Percentiles rank a stretch among this genome's conserved stretches.
phyloP scores from a whole-genome alignment of 2,888 invertebrate species.

The Idaea straminata region DNA sequence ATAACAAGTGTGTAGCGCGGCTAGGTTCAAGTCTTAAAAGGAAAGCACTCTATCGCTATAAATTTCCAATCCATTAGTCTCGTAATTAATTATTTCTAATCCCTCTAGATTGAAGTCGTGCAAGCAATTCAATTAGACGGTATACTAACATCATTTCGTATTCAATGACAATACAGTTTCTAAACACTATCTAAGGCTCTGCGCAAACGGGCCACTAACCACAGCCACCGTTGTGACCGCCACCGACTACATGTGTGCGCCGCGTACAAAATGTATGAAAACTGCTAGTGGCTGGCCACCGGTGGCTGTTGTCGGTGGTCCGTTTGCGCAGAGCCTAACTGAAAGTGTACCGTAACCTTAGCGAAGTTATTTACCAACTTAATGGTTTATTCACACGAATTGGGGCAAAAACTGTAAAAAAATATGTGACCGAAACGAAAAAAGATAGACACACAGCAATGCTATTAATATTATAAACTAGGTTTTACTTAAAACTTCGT shows the following conservation, averaged over 20 bases:
- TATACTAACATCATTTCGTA: background rate
- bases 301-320: too few species aligned
- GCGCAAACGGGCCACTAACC: too few species aligned
- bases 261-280: background rate
- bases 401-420: slow-evolving; percentile 13
- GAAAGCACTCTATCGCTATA: background rate
- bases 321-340: slow-evolving; percentile 7
- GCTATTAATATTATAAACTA: too few species aligned
- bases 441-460: background rate
- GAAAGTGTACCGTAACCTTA: slow-evolving; percentile 13
- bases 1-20: too few species aligned
- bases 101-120: background rate
- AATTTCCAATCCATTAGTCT: background rate
- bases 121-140: background rate
- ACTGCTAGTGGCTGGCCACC: background rate
- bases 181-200: background rate
- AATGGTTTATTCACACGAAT: slow-evolving; percentile 14
- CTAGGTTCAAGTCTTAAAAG: background rate
- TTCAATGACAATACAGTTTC: background rate
- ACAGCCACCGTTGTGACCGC: too few species aligned
- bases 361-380: slow-evolving; percentile 13
- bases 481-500: too few species aligned
- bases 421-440: background rate
- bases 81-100: background rate
- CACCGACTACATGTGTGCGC: too few species aligned